Conservation (phyloP, 1,140 invertebrate species). For the Frieseomelitta varia region DNA sequence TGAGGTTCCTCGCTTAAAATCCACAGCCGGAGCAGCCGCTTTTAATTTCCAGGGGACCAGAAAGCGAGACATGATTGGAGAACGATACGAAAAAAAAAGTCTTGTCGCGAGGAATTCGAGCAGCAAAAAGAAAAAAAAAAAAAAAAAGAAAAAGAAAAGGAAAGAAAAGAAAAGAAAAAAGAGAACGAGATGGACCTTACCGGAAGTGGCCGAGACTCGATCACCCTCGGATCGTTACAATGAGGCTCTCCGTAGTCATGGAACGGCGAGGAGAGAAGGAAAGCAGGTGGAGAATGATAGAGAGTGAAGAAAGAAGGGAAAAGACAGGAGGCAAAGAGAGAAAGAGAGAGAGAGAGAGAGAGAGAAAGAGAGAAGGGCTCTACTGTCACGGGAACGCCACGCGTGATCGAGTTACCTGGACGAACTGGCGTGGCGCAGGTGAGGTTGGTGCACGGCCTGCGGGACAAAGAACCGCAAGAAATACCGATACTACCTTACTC, state of each 20-base stretch:
- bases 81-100: background rate
- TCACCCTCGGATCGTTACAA: conserved; percentile 69
- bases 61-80: background rate
- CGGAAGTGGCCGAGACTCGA: conserved; percentile 76
- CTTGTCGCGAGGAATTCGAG: conserved; percentile 17
- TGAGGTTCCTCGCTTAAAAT: too few species aligned
- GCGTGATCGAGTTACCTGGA: conserved; percentile 79
- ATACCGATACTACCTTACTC: conserved; percentile 77
- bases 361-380: conserved; percentile 21
- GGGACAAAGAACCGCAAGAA: conserved; percentile 80
- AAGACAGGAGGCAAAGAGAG: conserved; percentile 40
- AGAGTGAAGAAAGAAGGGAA: background rate
- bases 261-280: conserved; percentile 41
- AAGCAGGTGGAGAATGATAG: conserved; percentile 20
- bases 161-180: background rate
- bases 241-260: conserved; percentile 37
- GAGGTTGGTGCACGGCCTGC: conserved; percentile 75
- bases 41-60: too few species aligned
- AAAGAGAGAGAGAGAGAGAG: conserved; percentile 21
- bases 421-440: conserved; percentile 74
- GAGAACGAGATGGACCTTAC: conserved; percentile 49
- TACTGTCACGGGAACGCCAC: conserved; percentile 66
- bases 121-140: background rate
- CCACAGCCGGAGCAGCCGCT: too few species aligned
- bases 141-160: background rate